Evolutionary conservation across 1,140 invertebrate genomes (phyloP), one percentile per base, ranked within the genome.

Genomic region (Drepana arcuata): DNA sequence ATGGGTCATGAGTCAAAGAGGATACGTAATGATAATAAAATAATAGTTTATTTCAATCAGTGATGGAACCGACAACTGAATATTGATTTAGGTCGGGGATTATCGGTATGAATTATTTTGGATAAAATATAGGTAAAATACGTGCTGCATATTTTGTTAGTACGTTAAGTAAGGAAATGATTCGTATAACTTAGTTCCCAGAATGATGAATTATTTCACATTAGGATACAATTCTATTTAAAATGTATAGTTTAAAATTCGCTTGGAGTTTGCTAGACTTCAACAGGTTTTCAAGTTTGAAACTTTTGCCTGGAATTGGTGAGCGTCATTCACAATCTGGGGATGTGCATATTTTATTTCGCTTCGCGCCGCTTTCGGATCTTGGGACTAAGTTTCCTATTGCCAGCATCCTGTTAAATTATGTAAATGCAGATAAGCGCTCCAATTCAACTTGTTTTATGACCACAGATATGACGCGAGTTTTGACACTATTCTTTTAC

Each of bases 311-410:
- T 21, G 40, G 40, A 49, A 62, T 57, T 41, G 42, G 14, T 29
- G 25, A 49, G 48, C 51, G 46, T 48, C 46, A 49, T 43, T 60
- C 41, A 33, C 51, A 48, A 59, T 67, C 42, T 48, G 35, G 47
- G 26, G 42, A 62, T 56, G 62, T 73, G 60, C 69, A 77, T 77
- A 69, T 73, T 77, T 69, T 64, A 73, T 75, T 59, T 50, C 27
- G 42, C 27, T 31, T 23, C 9, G 24, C 18, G 23, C 7, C n/a
- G 18, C 9, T 21, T 9, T 21, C 18, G 18, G 18, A 9, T 5
- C 9, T 21, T 21, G 18, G 18, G 4, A 4, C 18, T 21, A 9
- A 39, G 33, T 43, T 39, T 43, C 45, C 34, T 34, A 44, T 41
- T 41, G 27, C 16, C 24, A 14, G 47, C 31, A 44, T 46, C 51